Percentiles rank a stretch among this genome's conserved stretches.
These are phyloP conservation scores for Zygogramma bicolorata DNA, from an alignment of 2,888 invertebrate species.

Conservation along the genomic window DNA sequence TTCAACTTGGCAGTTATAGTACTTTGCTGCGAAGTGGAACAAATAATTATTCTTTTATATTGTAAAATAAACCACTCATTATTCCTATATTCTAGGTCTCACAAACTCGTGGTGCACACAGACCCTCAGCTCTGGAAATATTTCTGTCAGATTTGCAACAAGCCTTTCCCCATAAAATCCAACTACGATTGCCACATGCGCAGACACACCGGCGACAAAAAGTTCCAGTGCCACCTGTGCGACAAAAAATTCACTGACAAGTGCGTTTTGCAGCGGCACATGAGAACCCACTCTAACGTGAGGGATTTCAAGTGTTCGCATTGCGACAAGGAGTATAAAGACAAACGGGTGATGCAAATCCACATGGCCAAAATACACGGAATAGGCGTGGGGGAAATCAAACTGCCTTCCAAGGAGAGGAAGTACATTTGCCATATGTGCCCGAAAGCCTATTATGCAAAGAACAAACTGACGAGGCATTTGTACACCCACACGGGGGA, in stretches of 20 bases:
- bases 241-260: constrained; percentile 54
- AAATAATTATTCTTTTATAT: too few species aligned
- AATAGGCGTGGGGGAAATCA: constrained; percentile 58
- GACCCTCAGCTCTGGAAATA: constrained; percentile 58
- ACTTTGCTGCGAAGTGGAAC: too few species aligned
- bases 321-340: constrained; percentile 70
- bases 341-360: constrained; percentile 58
- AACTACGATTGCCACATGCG: constrained; percentile 57
- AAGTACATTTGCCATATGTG: constrained; percentile 58
- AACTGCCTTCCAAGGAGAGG: constrained; percentile 61
- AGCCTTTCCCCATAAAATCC: constrained; percentile 58
- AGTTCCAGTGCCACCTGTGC: constrained; percentile 56
- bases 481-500: constrained; percentile 56
- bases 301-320: constrained; percentile 65
- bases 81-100: constrained; percentile 49
- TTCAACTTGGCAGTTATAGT: too few species aligned
- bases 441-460: constrained; percentile 63
- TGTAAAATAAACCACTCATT: too few species aligned
- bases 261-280: constrained; percentile 55
- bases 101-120: constrained; percentile 59
- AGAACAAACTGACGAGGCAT: constrained; percentile 57
- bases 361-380: constrained; percentile 58
- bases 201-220: constrained; percentile 56
- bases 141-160: constrained; percentile 53
- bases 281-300: constrained; percentile 56